Evolutionary conservation across 92 coral and sea anemone species (phyloP), one percentile per base, ranked within the genome.

Genomic region (Parazoanthus swiftii): DNA sequence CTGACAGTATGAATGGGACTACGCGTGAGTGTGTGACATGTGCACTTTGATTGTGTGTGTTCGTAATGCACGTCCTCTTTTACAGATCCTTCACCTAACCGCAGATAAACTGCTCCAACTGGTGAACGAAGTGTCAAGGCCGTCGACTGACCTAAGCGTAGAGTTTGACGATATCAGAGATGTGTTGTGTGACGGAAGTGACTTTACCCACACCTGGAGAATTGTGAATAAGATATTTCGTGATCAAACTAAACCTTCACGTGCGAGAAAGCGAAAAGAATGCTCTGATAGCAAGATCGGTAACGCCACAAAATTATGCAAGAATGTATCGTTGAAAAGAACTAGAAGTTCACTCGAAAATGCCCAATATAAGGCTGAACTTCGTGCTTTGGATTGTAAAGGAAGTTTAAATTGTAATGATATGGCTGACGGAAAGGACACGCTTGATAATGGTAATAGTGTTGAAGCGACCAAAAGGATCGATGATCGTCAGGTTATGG

Each of bases 131-230:
- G 3, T 67, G 65, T 82, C 33, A 23, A 46, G 65, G 8, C n/a
- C 39, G 35, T 42, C 86, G 63, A 8, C 56, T 20, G 77, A 26
- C 48, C 21, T 68, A 21, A 82, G 77, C 21, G 76, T 25, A 67
- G 86, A 82, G 77, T 82, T 82, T 67, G 59, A 82, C 8, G 86
- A 82, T 23, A 82, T 82, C 37, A 67, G 36, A 43, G 77, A 82
- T 66, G 38, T 14, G 14, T n/a, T 67, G 14, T 42, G 37, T 46
- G 76, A 82, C n/a, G 26, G 50, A 10, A 43, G 8, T 82, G 77
- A 82, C 75, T 46, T 82, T 20, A 21, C 54, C 6, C 42, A 6
- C 25, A 68, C 76, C 1, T 66, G 37, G 56, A 67, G 13, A 68
- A 14, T 23, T 39, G 6, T 82, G 39, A 26, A 82, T 42, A 73